These are phyloP conservation scores for Leptopilina clavipes DNA, from an alignment of 1,140 invertebrate species.

Conservation along the genomic window DNA sequence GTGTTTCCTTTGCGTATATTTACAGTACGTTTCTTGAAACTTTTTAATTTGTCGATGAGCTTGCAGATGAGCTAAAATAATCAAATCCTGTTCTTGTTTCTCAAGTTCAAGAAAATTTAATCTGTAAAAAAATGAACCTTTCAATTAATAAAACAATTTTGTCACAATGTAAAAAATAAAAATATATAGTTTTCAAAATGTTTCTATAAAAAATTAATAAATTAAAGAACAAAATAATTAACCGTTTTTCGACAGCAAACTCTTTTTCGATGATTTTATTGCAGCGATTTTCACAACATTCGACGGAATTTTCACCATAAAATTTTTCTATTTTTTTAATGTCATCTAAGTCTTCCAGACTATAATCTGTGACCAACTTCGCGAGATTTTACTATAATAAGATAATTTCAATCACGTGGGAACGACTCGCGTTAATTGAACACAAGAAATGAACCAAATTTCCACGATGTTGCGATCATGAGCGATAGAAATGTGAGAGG, in stretches of 20 bases:
- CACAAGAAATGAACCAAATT: no score
- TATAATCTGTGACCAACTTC: no score
- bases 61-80: constrained; percentile 21
- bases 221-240: neutral
- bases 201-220: neutral
- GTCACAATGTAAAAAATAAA: neutral
- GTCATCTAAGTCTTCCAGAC: neutral
- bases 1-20: neutral
- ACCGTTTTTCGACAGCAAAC: neutral
- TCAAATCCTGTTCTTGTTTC: constrained; percentile 2
- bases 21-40: neutral
- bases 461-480: no score
- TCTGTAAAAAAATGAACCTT: constrained; percentile 6
- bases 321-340: neutral
- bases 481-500: no score
- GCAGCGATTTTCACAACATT: neutral
- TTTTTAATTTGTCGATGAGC: neutral
- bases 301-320: neutral
- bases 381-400: no score
- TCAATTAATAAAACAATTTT: constrained; percentile 3
- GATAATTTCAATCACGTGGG: no score
- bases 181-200: neutral
- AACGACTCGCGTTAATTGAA: no score
- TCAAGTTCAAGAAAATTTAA: constrained; percentile 19
- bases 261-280: neutral